Evolutionary conservation across 2,113 vertebrate genomes (phyloP).

Genomic region (Furnarius figulus): DNA sequence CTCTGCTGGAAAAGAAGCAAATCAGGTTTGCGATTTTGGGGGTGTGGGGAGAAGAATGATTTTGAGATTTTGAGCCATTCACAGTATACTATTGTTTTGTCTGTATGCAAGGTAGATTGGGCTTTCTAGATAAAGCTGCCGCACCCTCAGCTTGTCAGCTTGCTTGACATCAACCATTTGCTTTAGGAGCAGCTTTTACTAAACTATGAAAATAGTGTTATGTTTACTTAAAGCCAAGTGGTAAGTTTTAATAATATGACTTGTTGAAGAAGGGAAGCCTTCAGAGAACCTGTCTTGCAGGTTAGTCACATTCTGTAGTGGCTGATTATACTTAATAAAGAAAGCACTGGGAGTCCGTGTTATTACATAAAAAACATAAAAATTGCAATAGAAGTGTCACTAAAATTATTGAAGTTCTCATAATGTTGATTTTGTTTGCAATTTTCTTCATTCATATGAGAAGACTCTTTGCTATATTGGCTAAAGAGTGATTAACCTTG

Average conservation of each 20-base stretch:
- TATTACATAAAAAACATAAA: neutral
- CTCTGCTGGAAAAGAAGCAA: neutral
- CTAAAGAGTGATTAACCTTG: neutral
- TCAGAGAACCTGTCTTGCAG: neutral
- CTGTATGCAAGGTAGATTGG: neutral
- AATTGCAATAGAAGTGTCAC: neutral
- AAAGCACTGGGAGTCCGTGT: neutral
- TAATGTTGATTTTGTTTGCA: neutral
- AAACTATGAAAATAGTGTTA: neutral
- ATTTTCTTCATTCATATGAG: neutral
- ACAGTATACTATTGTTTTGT: neutral
- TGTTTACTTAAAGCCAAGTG: neutral
- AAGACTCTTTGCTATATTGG: neutral
- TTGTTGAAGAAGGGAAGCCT: neutral
- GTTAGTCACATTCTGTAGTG: neutral
- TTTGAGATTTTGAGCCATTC: neutral
- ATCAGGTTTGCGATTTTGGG: neutral
- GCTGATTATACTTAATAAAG: neutral
- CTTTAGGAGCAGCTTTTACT: neutral
- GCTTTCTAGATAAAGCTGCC: neutral
- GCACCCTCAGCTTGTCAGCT: neutral
- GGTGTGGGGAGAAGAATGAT: neutral
- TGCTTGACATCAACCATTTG: neutral
- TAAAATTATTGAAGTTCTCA: neutral
- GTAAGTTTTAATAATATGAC: neutral